Evolutionary conservation across 2,113 vertebrate species (phyloP).

Genomic region (Podilymbus podiceps): DNA sequence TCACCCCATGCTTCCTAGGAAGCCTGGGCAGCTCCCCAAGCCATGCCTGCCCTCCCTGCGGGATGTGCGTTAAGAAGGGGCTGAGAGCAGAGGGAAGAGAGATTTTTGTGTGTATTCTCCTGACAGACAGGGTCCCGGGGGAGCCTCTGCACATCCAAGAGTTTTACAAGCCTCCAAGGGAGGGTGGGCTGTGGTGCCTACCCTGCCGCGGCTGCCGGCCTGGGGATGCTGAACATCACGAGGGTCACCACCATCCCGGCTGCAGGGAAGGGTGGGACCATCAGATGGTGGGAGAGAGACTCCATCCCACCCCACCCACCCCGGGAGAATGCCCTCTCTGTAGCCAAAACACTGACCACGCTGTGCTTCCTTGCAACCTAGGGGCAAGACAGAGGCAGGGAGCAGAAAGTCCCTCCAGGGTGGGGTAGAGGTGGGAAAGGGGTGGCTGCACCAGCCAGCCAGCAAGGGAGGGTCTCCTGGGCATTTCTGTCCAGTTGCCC

Average conservation of each 20-base stretch:
- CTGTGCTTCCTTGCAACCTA: neutral
- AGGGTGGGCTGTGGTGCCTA: neutral
- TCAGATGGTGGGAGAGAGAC: neutral
- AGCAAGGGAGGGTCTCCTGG: neutral
- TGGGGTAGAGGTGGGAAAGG: neutral
- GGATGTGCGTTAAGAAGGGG: neutral
- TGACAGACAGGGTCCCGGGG: accelerated
- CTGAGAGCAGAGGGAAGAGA: neutral
- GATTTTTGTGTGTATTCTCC: neutral
- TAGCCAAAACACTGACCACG: neutral
- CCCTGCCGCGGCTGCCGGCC: neutral
- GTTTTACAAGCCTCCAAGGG: neutral
- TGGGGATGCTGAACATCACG: neutral
- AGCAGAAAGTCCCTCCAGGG: neutral
- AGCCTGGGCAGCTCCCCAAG: neutral
- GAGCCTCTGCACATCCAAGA: neutral
- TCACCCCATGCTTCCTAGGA: neutral
- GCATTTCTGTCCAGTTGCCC: neutral
- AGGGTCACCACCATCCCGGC: neutral
- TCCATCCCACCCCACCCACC: neutral
- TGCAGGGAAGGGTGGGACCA: neutral
- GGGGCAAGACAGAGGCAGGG: neutral
- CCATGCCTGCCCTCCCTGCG: neutral
- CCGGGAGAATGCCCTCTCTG: neutral
- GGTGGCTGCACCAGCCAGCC: neutral